Evolutionary conservation across 1,140 invertebrate species (phyloP), one percentile per base, ranked within the genome.

Genomic region (Sitophilus oryzae): DNA sequence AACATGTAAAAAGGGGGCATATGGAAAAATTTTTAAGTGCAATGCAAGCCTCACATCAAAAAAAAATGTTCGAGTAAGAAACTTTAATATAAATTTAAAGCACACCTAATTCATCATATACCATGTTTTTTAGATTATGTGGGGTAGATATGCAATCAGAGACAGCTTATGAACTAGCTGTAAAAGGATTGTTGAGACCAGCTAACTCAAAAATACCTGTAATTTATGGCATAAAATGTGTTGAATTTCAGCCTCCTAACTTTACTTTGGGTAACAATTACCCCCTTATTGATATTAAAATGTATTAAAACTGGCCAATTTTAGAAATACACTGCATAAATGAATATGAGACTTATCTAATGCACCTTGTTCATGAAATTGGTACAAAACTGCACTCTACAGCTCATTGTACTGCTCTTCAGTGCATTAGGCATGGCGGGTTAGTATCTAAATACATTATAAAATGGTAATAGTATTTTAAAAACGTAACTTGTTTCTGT

Each of bases 201-300:
- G 71, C 73, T 0, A 70, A 83, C 56, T 75, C 73, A 9, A 82
- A 83, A 59, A 69, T 82, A 25, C 88, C 92, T 1, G 71, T 96
- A 9, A 66, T 97, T 22, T 97, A 96, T 75, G 82, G 84, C 15
- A 80, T 96, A n/a, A 89, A 87, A 74, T 86, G 91, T 71, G 78
- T 88, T 16, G 69, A 88, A 49, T 96, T 92, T 71, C 9, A 52
- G 18, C 14, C 18, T 15, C 55, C 55, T 1, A 71, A 84, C 62
- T 96, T 97, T 68, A 86, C 83, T n/a, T 68, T 97, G 66, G 88
- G 88, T 89, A 77, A 76, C 60, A 77, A 76, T 60, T 60, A 50
- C 16, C 2, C 22, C 40, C 9, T 1, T 19, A 8, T 37, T 18
- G 14, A 38, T 25, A 18, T 34, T 36, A 49, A 20, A 45, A 18